phyloP scores from a whole-genome alignment of 2,888 invertebrate genomes.

The Dryococelus australis region DNA sequence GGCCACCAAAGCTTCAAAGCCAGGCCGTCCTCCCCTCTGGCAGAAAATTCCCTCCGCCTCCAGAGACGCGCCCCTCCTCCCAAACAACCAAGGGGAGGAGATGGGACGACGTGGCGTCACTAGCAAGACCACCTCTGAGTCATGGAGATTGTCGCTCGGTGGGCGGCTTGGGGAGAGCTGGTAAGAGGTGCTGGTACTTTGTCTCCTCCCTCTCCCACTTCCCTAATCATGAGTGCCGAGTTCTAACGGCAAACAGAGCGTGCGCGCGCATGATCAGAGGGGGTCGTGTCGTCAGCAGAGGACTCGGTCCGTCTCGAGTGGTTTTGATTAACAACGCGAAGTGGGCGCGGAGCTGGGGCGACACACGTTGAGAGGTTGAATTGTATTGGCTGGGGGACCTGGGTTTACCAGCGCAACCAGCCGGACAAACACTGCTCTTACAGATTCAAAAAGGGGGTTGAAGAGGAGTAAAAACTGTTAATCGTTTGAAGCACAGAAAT shows the following conservation, averaged over 20 bases:
- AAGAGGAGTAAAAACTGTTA: too few species aligned
- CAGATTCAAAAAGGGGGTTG: too few species aligned
- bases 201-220: not conserved
- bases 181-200: not conserved
- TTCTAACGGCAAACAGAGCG: not conserved
- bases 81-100: too few species aligned
- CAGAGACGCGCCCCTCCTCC: not conserved
- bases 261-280: not conserved
- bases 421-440: too few species aligned
- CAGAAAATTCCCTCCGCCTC: not conserved
- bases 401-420: too few species aligned
- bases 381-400: too few species aligned
- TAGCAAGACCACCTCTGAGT: too few species aligned
- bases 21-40: not conserved
- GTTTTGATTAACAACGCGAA: not conserved
- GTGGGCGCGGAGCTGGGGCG: not conserved
- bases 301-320: not conserved
- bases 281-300: not conserved
- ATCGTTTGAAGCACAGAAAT: too few species aligned
- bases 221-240: not conserved
- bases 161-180: too few species aligned
- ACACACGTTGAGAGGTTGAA: too few species aligned
- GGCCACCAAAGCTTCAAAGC: slow-evolving; percentile 5
- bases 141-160: not conserved
- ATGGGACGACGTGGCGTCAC: too few species aligned